These are phyloP conservation scores for Plebejus melissa DNA, from an alignment of 2,888 invertebrate species.

Conservation along the genomic window DNA sequence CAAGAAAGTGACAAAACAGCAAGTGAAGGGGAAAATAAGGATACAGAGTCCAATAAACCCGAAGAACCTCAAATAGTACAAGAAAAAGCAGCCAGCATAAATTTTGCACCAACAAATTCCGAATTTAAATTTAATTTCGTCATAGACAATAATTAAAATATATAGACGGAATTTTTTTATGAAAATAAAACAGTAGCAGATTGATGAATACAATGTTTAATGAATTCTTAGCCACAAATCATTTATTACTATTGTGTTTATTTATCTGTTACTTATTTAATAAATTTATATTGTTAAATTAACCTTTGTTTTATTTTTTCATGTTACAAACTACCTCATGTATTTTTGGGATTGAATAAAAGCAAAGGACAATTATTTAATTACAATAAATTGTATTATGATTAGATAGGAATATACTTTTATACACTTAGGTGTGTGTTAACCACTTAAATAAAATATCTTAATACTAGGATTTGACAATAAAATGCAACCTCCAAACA, in stretches of 20 bases:
- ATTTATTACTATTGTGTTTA: not conserved
- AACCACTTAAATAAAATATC: not conserved
- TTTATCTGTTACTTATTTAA: not conserved
- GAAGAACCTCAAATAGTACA: conserved; percentile 30
- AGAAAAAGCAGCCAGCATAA: conserved; percentile 44
- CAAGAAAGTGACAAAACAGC: conserved; percentile 43
- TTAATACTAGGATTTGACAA: not conserved
- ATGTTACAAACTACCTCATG: not conserved
- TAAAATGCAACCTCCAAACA: not conserved
- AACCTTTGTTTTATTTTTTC: not conserved
- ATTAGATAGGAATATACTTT: not conserved
- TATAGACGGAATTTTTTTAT: conserved; percentile 23
- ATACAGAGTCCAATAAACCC: conserved; percentile 33
- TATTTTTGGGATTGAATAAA: not conserved
- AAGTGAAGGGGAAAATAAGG: conserved; percentile 32
- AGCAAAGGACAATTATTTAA: not conserved
- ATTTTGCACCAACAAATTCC: conserved; percentile 69
- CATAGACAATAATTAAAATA: conserved; percentile 48
- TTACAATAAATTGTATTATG: not conserved
- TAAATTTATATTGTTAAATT: conserved; percentile 10
- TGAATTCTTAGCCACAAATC: conserved; percentile 22
- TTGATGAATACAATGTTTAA: conserved; percentile 23
- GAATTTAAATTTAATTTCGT: conserved; percentile 84
- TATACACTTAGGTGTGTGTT: not conserved
- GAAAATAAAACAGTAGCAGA: not conserved